Evolutionary conservation across 2,797 vertebrate species (phyloP).

Genomic region (Mormyrops attenuatus): DNA sequence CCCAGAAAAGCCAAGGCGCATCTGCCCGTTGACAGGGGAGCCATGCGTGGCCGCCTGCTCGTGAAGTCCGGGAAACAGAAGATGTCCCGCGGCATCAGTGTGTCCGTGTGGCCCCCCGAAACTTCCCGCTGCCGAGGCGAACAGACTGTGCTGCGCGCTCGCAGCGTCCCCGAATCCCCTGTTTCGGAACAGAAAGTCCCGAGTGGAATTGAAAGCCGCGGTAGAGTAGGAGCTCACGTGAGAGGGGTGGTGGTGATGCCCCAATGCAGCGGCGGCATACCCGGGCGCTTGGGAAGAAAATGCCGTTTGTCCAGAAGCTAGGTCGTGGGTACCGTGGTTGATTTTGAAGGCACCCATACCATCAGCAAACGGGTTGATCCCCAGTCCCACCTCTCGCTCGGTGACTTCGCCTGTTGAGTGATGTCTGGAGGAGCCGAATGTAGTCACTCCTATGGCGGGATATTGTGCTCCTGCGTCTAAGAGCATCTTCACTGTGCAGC

Average conservation of each 20-base stretch:
- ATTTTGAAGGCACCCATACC: constrained; percentile 99
- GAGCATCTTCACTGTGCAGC: constrained; percentile 90
- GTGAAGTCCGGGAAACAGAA: constrained; percentile 95
- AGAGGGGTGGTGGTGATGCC: constrained; percentile 91
- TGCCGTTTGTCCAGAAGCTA: constrained; percentile 90
- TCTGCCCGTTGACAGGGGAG: constrained; percentile 94
- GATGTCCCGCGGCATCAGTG: constrained; percentile 90
- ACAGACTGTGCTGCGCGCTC: constrained; percentile 82
- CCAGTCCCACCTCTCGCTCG: constrained; percentile 94
- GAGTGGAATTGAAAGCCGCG: constrained; percentile 94
- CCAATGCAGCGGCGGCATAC: constrained; percentile 87
- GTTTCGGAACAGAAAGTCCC: constrained; percentile 99
- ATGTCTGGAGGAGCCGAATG: constrained; percentile 96
- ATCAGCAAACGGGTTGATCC: constrained; percentile 97
- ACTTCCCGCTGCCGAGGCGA: constrained; percentile 78
- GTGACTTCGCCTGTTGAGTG: constrained; percentile 96
- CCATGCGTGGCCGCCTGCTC: constrained; percentile 90
- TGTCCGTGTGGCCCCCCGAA: constrained; percentile 88
- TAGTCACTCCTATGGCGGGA: constrained; percentile 97
- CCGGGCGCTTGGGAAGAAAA: constrained; percentile 95
- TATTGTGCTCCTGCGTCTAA: constrained; percentile 99
- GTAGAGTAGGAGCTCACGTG: constrained; percentile 97
- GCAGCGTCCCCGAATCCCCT: constrained; percentile 93
- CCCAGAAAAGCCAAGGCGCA: constrained; percentile 96
- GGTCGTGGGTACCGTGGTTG: constrained; percentile 92